Evolutionary conservation across 2,888 invertebrate genomes (phyloP), one percentile per base, ranked within the genome.

Genomic region (Drosophila koepferae): DNA sequence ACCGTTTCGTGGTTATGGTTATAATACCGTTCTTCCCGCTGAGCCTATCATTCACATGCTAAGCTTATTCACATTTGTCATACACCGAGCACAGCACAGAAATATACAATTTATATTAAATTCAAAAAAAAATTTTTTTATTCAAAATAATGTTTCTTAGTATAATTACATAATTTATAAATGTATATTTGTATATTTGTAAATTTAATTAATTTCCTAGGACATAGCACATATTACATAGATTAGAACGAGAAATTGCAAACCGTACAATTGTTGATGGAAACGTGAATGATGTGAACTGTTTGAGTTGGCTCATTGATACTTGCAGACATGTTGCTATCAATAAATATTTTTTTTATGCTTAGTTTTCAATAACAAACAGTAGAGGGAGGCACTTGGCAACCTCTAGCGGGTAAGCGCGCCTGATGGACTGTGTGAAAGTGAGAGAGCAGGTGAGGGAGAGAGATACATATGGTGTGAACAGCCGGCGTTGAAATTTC

Each of bases 301-400:
- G 46, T 5, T 23, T 23, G 8, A 7, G 63, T 18, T 65, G 0
- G 71, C 66, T 55, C 48, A 71, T 28, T 46, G 10, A 4, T 8
- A 41, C 41, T 38, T 28, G 63, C 53, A 65, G 79, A 68, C 69
- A 80, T 81, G 86, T 88, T 83, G 86, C 89, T 83, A 86, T 80
- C 89, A 89, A 84, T 89, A 89, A 88, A 84, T 77, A 75, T 56
- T 41, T 70, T 41, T 70, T 64, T 82, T 66, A 86, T 80, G 86
- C 75, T 86, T 86, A 80, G 86, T 86, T 84, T 84, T 85, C 89
- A 86, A 85, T 89, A 85, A 86, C 87, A 85, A 85, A 89, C 89
- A 81, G 69, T 14, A 70, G 70, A 43, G 68, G 62, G 51, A 36
- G 44, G 28, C 53, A 71, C 89, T 46, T 81, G 71, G 89, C 89